Base-by-base conservation (phyloP, 1,140 invertebrate species). In the Phymastichus coffea region DNA sequence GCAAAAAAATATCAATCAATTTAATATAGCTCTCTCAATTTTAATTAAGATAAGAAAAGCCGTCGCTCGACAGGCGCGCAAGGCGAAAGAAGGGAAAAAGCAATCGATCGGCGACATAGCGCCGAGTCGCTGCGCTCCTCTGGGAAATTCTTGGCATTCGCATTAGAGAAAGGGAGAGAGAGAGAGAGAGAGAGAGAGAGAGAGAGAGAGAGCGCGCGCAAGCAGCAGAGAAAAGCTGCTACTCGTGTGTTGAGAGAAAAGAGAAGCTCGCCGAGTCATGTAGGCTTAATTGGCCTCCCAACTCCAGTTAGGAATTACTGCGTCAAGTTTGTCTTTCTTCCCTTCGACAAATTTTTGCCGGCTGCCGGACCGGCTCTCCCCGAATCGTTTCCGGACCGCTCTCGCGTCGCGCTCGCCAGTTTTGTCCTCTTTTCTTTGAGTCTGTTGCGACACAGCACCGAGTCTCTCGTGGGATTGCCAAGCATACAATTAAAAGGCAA, bases 261-360 rank as follows among this genome's bases (percentile, higher is more conserved):
- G 12, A 12, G 12, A 12, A 6, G 6, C 15, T 10, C 22, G 38
- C 40, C 56, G 65, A 57, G 63, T 63, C 63, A 63, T 67, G 59
- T 59, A 46, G 61, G 57, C 55, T 71, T 72, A 70, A 72, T 72
- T 72, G 70, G 28, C 28, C 28, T 33, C 28, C 10, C 26, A 55
- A 35, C 41, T 55, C 17, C 4, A 55, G 53, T 46, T 55, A 55
- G 41, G n/a, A 55, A 55, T 55, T 57, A 48, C 30, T 47, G 14
- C 47, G 47, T 57, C 37, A 47, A 57, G 54, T 48, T 57, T 26
- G 22, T 47, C 46, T 38, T 41, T 57, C 4, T 33, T 48, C 47
- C 17, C 17, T 20, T 20, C 33, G 25, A 10, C 22, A 20, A 37
- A 10, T 37, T 20, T 54, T 8, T 44, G n/a, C n/a, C n/a, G n/a